Conservation (phyloP, 2,797 vertebrate genomes). For the Amphiprion clarkii region DNA sequence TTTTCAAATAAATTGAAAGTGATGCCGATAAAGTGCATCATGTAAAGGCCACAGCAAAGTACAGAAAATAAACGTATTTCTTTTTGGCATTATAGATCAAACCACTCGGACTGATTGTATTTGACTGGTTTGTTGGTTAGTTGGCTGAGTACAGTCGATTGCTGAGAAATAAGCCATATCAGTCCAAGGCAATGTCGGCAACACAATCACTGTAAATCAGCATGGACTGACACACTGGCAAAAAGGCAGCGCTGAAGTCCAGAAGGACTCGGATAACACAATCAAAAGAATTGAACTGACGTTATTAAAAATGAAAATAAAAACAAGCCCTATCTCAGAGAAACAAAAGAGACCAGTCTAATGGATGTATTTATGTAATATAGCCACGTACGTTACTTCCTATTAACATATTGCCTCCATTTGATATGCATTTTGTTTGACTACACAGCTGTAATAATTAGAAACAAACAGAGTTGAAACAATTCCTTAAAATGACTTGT, state of each 20-base stretch:
- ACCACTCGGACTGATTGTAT: conserved; percentile 50
- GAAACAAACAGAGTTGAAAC: conserved; percentile 28
- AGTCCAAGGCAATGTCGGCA: conserved; percentile 26
- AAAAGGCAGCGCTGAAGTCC: conserved; percentile 22
- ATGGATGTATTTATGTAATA: neutral
- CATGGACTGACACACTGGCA: neutral
- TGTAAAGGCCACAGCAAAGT: conserved; percentile 1
- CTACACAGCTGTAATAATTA: conserved; percentile 34
- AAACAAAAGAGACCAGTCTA: conserved; percentile 24
- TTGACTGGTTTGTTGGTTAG: conserved; percentile 56
- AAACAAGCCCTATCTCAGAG: neutral
- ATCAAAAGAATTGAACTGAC: conserved; percentile 21
- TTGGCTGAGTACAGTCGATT: conserved; percentile 36
- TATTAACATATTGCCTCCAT: conserved; percentile 4
- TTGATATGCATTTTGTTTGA: conserved; percentile 27
- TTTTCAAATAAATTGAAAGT: conserved; percentile 43
- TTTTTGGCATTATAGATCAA: conserved; percentile 33
- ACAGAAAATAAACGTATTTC: neutral
- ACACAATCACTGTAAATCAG: conserved; percentile 40
- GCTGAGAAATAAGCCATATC: conserved; percentile 43
- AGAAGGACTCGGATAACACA: conserved; percentile 11
- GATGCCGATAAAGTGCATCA: conserved; percentile 29
- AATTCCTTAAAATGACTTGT: conserved; percentile 19
- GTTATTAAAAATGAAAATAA: conserved; percentile 13
- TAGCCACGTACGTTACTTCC: conserved; percentile 13